These are phyloP conservation scores for Ophion slaviceki DNA, from an alignment of 2,888 invertebrate species.

Conservation along the genomic window DNA sequence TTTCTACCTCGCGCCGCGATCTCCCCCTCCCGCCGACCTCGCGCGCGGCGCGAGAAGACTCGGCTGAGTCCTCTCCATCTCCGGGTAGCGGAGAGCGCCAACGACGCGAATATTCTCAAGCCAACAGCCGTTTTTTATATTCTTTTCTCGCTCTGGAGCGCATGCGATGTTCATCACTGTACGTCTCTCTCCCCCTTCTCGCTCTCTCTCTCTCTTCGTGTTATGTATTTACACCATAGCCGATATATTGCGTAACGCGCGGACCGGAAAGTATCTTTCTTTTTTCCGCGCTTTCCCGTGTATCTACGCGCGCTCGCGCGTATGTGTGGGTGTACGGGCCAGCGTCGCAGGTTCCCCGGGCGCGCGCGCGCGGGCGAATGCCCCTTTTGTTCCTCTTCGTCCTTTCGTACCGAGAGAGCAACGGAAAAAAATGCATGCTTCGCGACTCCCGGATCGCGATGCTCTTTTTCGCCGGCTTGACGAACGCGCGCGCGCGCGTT, in stretches of 20 bases:
- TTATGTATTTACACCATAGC: conserved; percentile 79
- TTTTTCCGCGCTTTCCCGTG: conserved; percentile 42
- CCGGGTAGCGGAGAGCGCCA: conserved; percentile 30
- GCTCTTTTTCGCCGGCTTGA: conserved; percentile 34
- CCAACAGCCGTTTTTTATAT: neutral
- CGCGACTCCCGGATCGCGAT: conserved; percentile 44
- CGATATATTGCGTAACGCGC: conserved; percentile 80
- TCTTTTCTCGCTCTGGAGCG: conserved; percentile 27
- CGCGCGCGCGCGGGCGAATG: conserved; percentile 3
- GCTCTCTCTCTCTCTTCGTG: conserved; percentile 2
- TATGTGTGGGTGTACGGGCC: conserved; percentile 30
- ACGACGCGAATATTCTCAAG: conserved; percentile 55
- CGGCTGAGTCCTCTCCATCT: conserved; percentile 41
- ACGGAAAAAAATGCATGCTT: conserved; percentile 16
- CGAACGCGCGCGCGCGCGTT: conserved; percentile 53
- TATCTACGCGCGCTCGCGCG: conserved; percentile 20
- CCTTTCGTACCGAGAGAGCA: neutral
- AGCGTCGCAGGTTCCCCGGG: conserved; percentile 45
- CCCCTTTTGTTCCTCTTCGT: neutral
- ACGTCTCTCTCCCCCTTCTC: conserved; percentile 45
- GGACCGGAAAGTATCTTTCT: conserved; percentile 74
- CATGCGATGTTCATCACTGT: conserved; percentile 53
- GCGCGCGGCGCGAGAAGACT: conserved; percentile 31
- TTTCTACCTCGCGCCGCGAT: conserved; percentile 31
- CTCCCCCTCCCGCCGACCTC: conserved; percentile 39